A percentile compares a stretch with the other conserved stretches of the same genome.
phyloP scores from a whole-genome alignment of 2,113 vertebrate genomes.

The Onychostruthus taczanowskii region DNA sequence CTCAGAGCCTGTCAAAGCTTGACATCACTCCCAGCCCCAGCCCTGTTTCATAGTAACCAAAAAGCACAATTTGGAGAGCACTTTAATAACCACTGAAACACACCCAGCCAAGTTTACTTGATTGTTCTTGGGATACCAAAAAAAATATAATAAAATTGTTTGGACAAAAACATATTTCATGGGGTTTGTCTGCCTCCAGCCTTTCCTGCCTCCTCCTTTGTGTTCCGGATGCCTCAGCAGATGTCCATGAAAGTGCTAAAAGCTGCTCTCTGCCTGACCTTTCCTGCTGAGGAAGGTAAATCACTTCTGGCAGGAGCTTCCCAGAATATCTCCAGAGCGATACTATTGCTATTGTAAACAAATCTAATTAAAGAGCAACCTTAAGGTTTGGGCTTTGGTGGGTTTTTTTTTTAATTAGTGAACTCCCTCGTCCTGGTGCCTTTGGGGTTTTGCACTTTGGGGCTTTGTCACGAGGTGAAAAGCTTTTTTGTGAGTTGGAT shows the following conservation, averaged over 20 bases:
- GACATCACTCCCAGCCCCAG: conserved; percentile 32
- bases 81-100: not conserved
- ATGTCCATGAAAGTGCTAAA: conserved; percentile 64
- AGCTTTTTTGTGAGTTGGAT: not conserved
- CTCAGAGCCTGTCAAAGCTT: not conserved
- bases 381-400: not conserved
- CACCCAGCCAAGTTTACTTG: conserved; percentile 48
- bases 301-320: conserved; percentile 46
- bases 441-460: not conserved
- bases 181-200: conserved; percentile 46
- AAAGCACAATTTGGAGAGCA: conserved; percentile 20
- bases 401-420: not conserved
- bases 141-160: not conserved
- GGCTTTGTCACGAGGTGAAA: not conserved
- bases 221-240: conserved; percentile 69
- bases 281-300: conserved; percentile 52
- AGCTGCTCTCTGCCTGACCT: conserved; percentile 69
- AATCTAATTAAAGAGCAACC: not conserved
- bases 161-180: conserved; percentile 22
- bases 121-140: conserved; percentile 59
- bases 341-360: conserved; percentile 8
- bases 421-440: accelerated
- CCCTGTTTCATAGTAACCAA: not conserved
- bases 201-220: conserved; percentile 74
- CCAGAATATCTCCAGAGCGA: not conserved